These are phyloP conservation scores for Platynereis dumerilii DNA, from an alignment of 2,888 invertebrate genomes.

Conservation along the genomic window DNA sequence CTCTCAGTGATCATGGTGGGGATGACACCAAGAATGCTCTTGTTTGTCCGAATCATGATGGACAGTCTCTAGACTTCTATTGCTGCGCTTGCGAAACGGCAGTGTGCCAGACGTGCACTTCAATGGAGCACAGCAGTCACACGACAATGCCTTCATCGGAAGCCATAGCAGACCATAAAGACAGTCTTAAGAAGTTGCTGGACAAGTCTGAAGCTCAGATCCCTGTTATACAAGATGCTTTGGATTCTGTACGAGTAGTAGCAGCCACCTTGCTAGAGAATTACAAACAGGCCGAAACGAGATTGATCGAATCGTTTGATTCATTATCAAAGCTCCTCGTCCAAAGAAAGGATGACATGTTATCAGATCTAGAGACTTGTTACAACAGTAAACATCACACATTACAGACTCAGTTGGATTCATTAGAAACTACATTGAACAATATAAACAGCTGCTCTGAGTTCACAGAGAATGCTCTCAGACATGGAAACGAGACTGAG, in stretches of 20 bases:
- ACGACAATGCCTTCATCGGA: constrained; percentile 62
- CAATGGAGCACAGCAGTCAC: constrained; percentile 65
- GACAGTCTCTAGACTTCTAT: constrained; percentile 62
- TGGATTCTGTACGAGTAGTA: constrained; percentile 52
- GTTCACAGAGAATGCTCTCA: constrained; percentile 65
- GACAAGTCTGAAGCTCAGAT: constrained; percentile 57
- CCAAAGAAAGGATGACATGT: constrained; percentile 54
- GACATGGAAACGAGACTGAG: constrained; percentile 65
- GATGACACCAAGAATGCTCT: constrained; percentile 39
- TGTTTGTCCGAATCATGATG: constrained; percentile 60
- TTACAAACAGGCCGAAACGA: constrained; percentile 47
- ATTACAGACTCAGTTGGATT: constrained; percentile 57
- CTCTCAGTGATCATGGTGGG: constrained; percentile 45
- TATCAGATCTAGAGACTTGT: constrained; percentile 56
- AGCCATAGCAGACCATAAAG: constrained; percentile 64
- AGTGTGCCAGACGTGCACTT: constrained; percentile 65
- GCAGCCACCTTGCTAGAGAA: constrained; percentile 42
- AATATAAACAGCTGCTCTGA: constrained; percentile 64
- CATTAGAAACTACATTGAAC: constrained; percentile 60
- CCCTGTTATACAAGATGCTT: constrained; percentile 56
- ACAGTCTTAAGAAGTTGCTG: constrained; percentile 50
- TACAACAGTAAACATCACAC: constrained; percentile 57
- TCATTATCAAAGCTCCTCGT: constrained; percentile 53
- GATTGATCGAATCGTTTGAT: constrained; percentile 59
- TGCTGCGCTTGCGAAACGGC: constrained; percentile 67